phyloP scores from a whole-genome alignment of 2,888 invertebrate species.

The Carcina quercana region DNA sequence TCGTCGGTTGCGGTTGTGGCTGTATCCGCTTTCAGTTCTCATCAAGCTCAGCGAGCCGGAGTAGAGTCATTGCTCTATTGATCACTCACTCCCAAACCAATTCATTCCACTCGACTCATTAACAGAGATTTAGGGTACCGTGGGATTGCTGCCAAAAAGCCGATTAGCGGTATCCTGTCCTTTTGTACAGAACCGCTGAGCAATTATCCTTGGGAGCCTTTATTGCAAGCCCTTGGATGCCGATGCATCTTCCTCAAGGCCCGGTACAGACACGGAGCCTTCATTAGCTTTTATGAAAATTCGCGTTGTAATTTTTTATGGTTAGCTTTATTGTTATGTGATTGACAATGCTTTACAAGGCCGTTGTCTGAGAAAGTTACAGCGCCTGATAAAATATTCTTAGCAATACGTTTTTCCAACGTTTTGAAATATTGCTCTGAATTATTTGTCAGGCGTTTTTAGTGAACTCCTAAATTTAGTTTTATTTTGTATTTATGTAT shows the following conservation, averaged over 20 bases:
- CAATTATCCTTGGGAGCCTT: conserved; percentile 20
- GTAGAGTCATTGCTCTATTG: too few species aligned
- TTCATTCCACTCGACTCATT: conserved; percentile 10
- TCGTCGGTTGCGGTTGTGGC: too few species aligned
- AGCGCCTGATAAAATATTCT: neutral
- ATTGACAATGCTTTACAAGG: too few species aligned
- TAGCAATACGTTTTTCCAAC: neutral
- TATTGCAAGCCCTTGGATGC: conserved; percentile 8
- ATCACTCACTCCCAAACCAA: conserved; percentile 7
- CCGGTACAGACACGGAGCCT: neutral
- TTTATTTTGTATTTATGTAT: too few species aligned
- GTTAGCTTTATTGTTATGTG: too few species aligned
- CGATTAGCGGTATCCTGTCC: conserved; percentile 13
- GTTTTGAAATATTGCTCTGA: neutral
- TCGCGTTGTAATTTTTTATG: neutral
- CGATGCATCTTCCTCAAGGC: conserved; percentile 12
- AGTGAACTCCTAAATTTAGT: too few species aligned
- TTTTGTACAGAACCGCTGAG: conserved; percentile 7
- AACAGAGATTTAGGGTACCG: conserved; percentile 6
- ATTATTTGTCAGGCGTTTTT: too few species aligned
- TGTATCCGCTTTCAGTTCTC: too few species aligned
- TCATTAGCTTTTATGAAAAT: conserved; percentile 10
- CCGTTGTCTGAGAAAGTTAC: too few species aligned
- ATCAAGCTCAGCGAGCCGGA: too few species aligned
- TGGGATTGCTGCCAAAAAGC: conserved; percentile 12